Base-by-base conservation (phyloP, 1,140 invertebrate species). In the Drepana arcuata region DNA sequence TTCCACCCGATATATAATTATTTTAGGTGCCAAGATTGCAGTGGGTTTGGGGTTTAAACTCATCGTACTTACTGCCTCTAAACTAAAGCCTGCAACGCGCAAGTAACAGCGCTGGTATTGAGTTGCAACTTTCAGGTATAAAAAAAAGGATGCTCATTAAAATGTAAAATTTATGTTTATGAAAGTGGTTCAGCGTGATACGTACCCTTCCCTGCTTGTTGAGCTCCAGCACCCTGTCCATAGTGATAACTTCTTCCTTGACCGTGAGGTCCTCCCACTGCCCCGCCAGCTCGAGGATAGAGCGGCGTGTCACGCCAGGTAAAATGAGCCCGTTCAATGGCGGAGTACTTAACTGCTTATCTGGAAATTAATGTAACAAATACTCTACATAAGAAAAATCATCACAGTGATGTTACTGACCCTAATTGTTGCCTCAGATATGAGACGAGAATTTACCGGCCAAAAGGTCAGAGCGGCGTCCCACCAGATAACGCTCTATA, bases 341-440 rank as follows among this genome's bases (percentile, higher is more conserved):
- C n/a, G 97, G 95, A 11, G 97, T 99, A 7, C 95, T 85, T 48
- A 99, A 74, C 84, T 97, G 95, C 83, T 90, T 92, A 75, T 97
- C 96, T 98, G 41, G 12, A 38, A 37, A 35, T n/a, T n/a, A n/a
- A n/a, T n/a, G n/a, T n/a, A n/a, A n/a, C n/a, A n/a, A n/a, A n/a
- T n/a, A n/a, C n/a, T n/a, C n/a, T n/a, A n/a, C n/a, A n/a, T n/a
- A n/a, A n/a, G n/a, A n/a, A n/a, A n/a, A n/a, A n/a, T n/a, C n/a
- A n/a, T n/a, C n/a, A n/a, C n/a, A 23, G 34, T 77, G 69, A 78
- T 73, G 71, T 65, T 52, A 68, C 38, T 48, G 56, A 68, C 65
- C 50, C 47, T 51, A 52, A 44, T 55, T 73, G 54, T 78, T 73
- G 64, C 63, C 54, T 70, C 69, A 75, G 63, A 72, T 69, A 69